Evolutionary conservation across 2,888 invertebrate genomes (phyloP).

Genomic region (Anthophora plumipes): DNA sequence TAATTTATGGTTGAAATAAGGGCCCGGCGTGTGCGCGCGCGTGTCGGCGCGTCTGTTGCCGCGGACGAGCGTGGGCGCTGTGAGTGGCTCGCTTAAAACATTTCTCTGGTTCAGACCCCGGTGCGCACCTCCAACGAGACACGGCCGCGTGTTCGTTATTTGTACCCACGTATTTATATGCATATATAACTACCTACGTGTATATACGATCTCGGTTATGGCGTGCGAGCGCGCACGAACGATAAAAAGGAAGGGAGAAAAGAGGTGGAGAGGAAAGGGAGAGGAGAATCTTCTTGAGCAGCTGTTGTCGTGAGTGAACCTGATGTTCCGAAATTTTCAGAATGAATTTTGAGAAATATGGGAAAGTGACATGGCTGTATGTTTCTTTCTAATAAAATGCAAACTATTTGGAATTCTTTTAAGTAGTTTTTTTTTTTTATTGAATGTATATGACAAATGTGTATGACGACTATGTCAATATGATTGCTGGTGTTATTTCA

Average conservation of each 20-base stretch:
- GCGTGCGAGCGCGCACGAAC: slow-evolving; percentile 14
- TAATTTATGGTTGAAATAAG: slow-evolving; percentile 83
- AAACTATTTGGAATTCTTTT: too few species aligned
- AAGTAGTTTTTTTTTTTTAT: too few species aligned
- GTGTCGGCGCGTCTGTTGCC: slow-evolving; percentile 82
- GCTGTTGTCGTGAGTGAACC: neutral
- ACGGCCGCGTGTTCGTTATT: slow-evolving; percentile 82
- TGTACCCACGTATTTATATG: slow-evolving; percentile 81
- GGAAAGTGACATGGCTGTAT: too few species aligned
- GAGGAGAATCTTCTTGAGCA: neutral
- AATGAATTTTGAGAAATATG: too few species aligned
- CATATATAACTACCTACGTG: slow-evolving; percentile 64
- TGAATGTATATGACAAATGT: too few species aligned
- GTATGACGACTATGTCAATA: too few species aligned
- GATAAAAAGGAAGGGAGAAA: neutral
- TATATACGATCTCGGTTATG: slow-evolving; percentile 45
- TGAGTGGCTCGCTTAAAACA: slow-evolving; percentile 82
- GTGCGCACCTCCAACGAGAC: slow-evolving; percentile 73
- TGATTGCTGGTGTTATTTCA: too few species aligned
- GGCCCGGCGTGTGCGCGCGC: slow-evolving; percentile 81
- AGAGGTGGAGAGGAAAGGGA: neutral
- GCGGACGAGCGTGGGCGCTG: slow-evolving; percentile 80
- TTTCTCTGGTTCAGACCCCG: slow-evolving; percentile 82
- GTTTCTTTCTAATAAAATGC: too few species aligned
- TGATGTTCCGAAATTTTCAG: neutral